Evolutionary conservation across 2,113 vertebrate species (phyloP), one percentile per base, ranked within the genome.

Genomic region (Indicator maculatus): DNA sequence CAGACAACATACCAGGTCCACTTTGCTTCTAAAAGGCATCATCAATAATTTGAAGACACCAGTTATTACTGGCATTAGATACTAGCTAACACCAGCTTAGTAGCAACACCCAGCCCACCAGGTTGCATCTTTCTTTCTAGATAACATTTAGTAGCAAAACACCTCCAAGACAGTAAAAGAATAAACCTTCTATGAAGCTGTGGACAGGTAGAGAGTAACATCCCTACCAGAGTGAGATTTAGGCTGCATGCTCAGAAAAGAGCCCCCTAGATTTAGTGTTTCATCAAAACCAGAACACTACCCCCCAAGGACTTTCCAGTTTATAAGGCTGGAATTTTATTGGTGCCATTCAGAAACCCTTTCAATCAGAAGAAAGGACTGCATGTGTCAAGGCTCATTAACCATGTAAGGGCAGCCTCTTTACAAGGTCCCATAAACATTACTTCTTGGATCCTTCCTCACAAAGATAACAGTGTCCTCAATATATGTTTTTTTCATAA

Each of bases 321-420:
- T 93, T 93, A 71, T 81, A 95, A 91, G 80, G 70, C 89, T 87
- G 86, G 61, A 61, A 74, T 90, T 96, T 94, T 94, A 92, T 67
- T 93, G 69, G 82, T 87, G 91, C 82, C 82, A 91, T 85, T 87
- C 87, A 91, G 67, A 75, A 92, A 88, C 39, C 75, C 65, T 93
- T 93, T 95, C 76, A 88, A 88, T 90, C 79, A 93, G 56, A 70
- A 91, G 38, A 85, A 85, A 63, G 85, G 50, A 33, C 73, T 86
- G 53, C 75, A 91, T 52, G 72, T 5, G 21, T 91, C 94, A 91
- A 88, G 93, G 88, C 85, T 95, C 91, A 91, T 72, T 97, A 95
- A 83, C 69, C 89, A 95, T 14, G n/a, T 80, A 93, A 91, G 61
- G 93, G 87, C 85, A 86, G 82, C 65, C 88, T 93, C 88, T 93